Evolutionary conservation across 2,113 vertebrate genomes (phyloP).

Genomic region (Cottus gobio): DNA sequence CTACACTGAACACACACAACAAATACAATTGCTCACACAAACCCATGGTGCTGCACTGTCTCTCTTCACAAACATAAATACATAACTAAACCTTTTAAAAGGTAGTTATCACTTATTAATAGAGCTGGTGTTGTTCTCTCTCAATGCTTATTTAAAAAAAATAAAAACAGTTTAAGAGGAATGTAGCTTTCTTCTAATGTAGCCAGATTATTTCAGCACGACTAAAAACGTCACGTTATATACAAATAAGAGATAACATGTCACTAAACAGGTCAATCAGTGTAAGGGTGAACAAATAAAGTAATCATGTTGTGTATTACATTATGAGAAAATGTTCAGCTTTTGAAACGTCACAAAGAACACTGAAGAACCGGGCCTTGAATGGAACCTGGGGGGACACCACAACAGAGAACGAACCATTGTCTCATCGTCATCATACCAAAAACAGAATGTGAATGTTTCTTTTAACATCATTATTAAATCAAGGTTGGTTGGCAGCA

Average conservation of each 20-base stretch:
- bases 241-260: neutral
- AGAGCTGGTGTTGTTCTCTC: neutral
- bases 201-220: neutral
- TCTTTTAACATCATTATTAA: neutral
- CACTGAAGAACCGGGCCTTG: neutral
- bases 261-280: neutral
- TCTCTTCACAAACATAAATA: neutral
- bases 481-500: neutral
- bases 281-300: neutral
- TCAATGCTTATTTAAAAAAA: neutral
- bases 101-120: neutral
- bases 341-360: neutral
- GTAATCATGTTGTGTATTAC: no score
- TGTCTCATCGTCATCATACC: no score
- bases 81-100: neutral
- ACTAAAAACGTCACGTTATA: neutral
- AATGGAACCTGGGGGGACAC: neutral
- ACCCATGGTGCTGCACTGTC: neutral
- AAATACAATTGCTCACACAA: neutral
- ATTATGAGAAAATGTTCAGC: neutral
- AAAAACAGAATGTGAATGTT: neutral
- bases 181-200: neutral
- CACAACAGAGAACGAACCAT: neutral
- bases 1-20: slow-evolving; percentile 7
- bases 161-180: neutral